Evolutionary conservation across 2,113 vertebrate genomes (phyloP), one percentile per base, ranked within the genome.

Genomic region (Callipepla squamata): DNA sequence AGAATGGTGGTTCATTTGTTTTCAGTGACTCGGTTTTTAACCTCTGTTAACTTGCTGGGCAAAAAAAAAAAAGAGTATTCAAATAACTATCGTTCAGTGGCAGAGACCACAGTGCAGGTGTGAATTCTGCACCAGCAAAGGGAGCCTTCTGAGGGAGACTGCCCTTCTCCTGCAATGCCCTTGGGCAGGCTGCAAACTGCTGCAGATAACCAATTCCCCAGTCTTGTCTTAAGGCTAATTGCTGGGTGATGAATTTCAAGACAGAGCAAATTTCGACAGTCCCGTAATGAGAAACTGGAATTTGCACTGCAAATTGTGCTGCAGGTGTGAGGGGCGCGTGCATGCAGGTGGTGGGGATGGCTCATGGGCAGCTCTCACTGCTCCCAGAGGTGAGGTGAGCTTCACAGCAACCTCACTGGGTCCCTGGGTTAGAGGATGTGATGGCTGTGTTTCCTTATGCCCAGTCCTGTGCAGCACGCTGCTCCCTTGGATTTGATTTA

Each of bases 381-480:
- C 18, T 89, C 65, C 53, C 72, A 45, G 66, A 47, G 18, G n/a
- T 58, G 47, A 23, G 32, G 23, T 48, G 30, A n/a, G 5, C 22
- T 57, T 94, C 19, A 10, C 38, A 23, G 76, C 1, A 19, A 42
- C 47, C 47, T 22, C 26, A 26, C 15, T 53, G 51, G 51, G 30
- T 59, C 14, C 57, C 22, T 3, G 3, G 28, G 15, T 6, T 57
- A 47, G 36, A 81, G 30, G 34, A 57, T 14, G 28, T 34, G 51
- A 55, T 1, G 1, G 16, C 4, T 30, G 18, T 61, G 48, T 4
- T 73, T 84, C 13, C 22, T 28, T 3, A 51, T 7, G 23, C 73
- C 68, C 85, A 25, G 6, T 9, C 75, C 45, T 2, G 0, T 2
- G 25, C 0, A 66, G 32, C 10, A 21, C 0, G 0, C 58, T 70